phyloP scores from a whole-genome alignment of 1,140 invertebrate genomes.

The Melitaea cinxia region DNA sequence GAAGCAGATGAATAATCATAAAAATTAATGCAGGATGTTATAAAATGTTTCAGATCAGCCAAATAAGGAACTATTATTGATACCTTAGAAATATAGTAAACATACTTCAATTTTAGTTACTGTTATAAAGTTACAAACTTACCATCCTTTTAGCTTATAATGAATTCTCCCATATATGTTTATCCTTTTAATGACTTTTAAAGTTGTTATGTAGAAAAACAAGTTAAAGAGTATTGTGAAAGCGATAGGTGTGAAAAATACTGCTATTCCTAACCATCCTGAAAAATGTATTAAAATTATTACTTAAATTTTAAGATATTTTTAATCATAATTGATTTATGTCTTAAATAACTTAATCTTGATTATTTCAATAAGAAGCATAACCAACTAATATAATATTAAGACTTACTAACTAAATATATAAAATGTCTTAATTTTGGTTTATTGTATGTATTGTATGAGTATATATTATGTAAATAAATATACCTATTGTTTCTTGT shows the following conservation, averaged over 20 bases:
- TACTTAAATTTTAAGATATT: neutral
- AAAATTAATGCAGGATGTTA: too few relatives aligned
- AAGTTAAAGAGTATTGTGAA: constrained; percentile 89
- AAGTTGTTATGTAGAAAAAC: constrained; percentile 89
- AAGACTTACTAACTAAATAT: too few relatives aligned
- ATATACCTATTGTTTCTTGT: constrained; percentile 84
- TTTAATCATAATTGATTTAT: neutral
- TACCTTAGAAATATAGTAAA: neutral
- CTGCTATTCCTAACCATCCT: constrained; percentile 90
- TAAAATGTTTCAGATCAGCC: too few relatives aligned
- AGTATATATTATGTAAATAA: neutral
- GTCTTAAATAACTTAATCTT: too few relatives aligned
- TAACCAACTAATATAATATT: too few relatives aligned
- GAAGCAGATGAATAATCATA: too few relatives aligned
- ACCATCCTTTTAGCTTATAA: constrained; percentile 91
- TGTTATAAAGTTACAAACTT: constrained; percentile 39
- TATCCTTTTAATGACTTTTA: constrained; percentile 89
- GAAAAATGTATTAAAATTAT: constrained; percentile 51
- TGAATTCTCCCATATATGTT: constrained; percentile 92
- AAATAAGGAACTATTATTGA: too few relatives aligned
- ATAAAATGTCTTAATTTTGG: too few relatives aligned
- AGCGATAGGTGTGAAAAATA: constrained; percentile 90
- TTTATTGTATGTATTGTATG: too few relatives aligned
- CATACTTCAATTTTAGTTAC: neutral
- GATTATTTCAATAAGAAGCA: too few relatives aligned